These are phyloP conservation scores for Symphodus melops DNA, from an alignment of 2,113 vertebrate genomes.

Conservation along the genomic window DNA sequence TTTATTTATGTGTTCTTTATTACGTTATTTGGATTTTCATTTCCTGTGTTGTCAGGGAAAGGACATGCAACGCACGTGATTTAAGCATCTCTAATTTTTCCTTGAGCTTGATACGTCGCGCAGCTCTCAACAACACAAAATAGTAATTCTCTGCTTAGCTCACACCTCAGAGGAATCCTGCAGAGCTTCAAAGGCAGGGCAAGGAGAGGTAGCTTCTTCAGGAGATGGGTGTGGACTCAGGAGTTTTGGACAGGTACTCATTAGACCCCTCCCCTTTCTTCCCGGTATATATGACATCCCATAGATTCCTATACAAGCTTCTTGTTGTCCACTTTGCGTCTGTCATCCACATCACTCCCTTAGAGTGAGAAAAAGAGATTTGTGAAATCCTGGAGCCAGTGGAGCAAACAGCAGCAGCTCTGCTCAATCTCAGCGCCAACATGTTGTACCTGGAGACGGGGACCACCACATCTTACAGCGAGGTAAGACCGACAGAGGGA, in stretches of 20 bases:
- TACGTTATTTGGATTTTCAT: neutral
- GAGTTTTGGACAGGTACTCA: constrained; percentile 93
- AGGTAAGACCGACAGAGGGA: constrained; percentile 87
- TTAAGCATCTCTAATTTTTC: neutral
- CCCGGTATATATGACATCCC: constrained; percentile 92
- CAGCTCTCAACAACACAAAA: neutral
- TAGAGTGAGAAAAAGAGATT: constrained; percentile 88
- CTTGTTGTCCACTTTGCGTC: constrained; percentile 85
- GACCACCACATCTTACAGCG: constrained; percentile 93
- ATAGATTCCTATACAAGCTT: constrained; percentile 90
- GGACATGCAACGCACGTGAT: neutral
- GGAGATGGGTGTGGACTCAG: constrained; percentile 88
- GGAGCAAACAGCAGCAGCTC: constrained; percentile 94
- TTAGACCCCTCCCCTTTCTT: constrained; percentile 87
- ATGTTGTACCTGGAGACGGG: constrained; percentile 99
- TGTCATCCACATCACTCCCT: constrained; percentile 78
- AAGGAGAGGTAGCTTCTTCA: constrained; percentile 81
- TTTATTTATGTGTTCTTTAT: neutral
- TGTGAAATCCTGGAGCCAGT: constrained; percentile 97
- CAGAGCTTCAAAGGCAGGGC: constrained; percentile 87
- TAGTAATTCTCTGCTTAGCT: neutral
- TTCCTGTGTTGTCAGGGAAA: neutral
- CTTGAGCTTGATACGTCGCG: neutral
- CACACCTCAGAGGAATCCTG: constrained; percentile 49
- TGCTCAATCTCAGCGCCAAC: constrained; percentile 98